Evolutionary conservation across 2,113 vertebrate species (phyloP).

Genomic region (Ochotona princeps): DNA sequence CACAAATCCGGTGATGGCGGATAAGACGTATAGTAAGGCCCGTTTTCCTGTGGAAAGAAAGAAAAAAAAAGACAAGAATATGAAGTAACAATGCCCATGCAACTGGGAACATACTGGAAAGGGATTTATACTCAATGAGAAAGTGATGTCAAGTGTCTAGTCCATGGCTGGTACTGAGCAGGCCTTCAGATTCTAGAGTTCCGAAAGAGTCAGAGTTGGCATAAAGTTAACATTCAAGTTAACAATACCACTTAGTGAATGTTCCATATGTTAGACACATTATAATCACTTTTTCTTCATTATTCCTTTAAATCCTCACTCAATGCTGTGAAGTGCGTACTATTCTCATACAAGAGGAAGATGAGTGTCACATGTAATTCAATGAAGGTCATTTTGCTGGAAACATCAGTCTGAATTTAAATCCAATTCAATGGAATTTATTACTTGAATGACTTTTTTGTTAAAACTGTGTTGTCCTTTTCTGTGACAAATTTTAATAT

Average conservation of each 20-base stretch:
- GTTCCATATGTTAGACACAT: not conserved
- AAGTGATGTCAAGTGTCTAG: not conserved
- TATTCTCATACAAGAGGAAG: not conserved
- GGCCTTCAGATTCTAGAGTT: accelerated
- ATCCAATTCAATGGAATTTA: not conserved
- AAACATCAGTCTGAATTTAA: not conserved
- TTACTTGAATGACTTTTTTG: not conserved
- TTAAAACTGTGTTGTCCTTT: not conserved
- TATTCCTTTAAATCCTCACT: not conserved
- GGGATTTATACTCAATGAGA: not conserved
- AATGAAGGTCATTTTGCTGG: not conserved
- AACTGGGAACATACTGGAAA: not conserved
- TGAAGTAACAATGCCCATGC: not conserved
- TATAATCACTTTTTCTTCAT: not conserved
- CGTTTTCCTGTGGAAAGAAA: slow-evolving; percentile 86
- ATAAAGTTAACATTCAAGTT: not conserved
- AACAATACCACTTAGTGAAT: not conserved
- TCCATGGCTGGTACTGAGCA: not conserved
- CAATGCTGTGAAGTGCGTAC: not conserved
- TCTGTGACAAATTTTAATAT: not conserved
- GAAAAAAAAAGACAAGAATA: not conserved
- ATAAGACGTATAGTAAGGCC: slow-evolving; percentile 87
- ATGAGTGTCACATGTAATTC: not conserved
- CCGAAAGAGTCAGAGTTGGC: not conserved
- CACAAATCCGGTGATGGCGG: slow-evolving; percentile 88